Conservation (phyloP, 1,140 invertebrate species). For the Drosophila prosaltans region DNA sequence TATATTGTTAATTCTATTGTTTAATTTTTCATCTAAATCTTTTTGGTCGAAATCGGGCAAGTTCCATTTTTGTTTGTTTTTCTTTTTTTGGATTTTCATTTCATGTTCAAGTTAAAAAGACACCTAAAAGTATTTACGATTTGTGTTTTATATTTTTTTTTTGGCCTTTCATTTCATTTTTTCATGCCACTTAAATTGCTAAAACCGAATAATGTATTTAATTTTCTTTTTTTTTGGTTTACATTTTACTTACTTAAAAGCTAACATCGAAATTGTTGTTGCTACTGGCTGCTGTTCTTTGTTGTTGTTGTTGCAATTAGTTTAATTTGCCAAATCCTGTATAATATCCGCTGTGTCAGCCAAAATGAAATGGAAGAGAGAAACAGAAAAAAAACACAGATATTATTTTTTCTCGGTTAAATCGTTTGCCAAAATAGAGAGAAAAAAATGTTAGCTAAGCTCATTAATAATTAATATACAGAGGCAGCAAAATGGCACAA, state of each 20-base stretch:
- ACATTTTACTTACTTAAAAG: conserved; percentile 65
- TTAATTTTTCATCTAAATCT: conserved; percentile 5
- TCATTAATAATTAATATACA: conserved; percentile 66
- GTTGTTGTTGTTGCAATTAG: conserved; percentile 64
- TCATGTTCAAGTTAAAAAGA: conserved; percentile 27
- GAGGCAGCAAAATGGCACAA: conserved; percentile 41
- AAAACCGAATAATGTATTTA: conserved; percentile 37
- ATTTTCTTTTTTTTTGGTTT: conserved; percentile 30
- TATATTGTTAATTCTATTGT: conserved; percentile 17
- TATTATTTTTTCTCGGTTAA: conserved; percentile 1
- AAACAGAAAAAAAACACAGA: background rate
- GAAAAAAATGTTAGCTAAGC: conserved; percentile 56
- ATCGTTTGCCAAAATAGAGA: conserved; percentile 28
- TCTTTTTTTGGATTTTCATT: conserved; percentile 10
- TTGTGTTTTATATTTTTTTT: conserved; percentile 14
- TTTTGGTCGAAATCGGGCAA: conserved; percentile 67
- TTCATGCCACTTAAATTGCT: conserved; percentile 60
- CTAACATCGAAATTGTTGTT: conserved; percentile 59
- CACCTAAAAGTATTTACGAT: conserved; percentile 32
- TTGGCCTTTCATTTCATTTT: conserved; percentile 31
- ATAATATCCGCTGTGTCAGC: conserved; percentile 68
- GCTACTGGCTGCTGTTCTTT: conserved; percentile 18
- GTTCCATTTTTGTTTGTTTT: conserved; percentile 33
- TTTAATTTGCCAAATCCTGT: conserved; percentile 81
- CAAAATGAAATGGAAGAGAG: conserved; percentile 34